Conservation (phyloP, 2,797 vertebrate species). For the Leptodactylus fallax region DNA sequence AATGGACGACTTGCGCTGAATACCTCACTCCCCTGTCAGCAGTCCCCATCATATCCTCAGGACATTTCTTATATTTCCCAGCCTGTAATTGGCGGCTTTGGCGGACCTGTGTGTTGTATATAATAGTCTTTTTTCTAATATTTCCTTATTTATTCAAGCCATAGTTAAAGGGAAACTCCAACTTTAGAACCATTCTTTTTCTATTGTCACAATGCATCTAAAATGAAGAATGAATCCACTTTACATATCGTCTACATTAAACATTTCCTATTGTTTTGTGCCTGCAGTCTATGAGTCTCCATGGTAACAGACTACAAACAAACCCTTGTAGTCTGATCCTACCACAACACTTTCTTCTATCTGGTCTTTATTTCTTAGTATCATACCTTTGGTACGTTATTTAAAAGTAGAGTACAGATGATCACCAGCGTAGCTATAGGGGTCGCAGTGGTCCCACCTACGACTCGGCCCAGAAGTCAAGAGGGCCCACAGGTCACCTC, state of each 20-base stretch:
- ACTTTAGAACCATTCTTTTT: neutral
- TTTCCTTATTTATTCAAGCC: neutral
- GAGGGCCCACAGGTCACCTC: no score
- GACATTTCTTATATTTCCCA: neutral
- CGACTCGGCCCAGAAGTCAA: no score
- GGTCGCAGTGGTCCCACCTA: no score
- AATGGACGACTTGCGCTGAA: constrained; percentile 18
- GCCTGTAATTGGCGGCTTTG: neutral
- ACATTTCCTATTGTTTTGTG: neutral
- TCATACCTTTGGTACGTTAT: no score
- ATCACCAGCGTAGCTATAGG: no score
- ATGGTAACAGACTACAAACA: neutral
- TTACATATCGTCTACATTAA: neutral
- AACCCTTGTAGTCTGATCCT: neutral
- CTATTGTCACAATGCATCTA: neutral
- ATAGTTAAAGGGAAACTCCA: neutral
- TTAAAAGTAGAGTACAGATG: neutral
- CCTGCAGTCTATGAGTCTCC: neutral
- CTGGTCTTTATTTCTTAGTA: neutral
- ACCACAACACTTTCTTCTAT: neutral
- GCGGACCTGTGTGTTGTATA: neutral
- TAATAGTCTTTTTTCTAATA: neutral
- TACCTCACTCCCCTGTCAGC: constrained; percentile 38
- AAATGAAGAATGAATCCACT: neutral
- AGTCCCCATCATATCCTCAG: neutral